Evolutionary conservation across 2,113 vertebrate species (phyloP), one percentile per base, ranked within the genome.

Genomic region (Mustela nigripes): DNA sequence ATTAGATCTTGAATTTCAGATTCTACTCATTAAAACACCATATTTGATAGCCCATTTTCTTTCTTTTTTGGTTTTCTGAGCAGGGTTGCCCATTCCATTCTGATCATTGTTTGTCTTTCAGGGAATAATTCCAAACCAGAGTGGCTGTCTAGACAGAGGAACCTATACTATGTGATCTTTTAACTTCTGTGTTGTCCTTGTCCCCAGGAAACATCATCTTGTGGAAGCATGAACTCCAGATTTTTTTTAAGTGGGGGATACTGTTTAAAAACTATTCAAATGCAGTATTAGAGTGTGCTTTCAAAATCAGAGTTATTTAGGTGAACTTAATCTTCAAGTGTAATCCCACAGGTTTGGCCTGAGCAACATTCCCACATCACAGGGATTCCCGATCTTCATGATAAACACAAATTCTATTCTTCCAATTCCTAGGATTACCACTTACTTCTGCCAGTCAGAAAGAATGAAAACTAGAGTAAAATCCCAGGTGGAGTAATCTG

Each of bases 251-350:
- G 15, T 69, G 53, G 42, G 33, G 4, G 53, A 82, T 82, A 62
- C 14, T 80, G 85, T 22, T 48, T 92, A 6, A 94, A 74, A 79
- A 24, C 15, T 36, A 56, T 81, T 90, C 39, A 50, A 81, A 60
- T 86, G 11, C 7, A 56, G 42, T 60, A 53, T 45, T 28, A 88
- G 69, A 5, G 11, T 65, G 60, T 81, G 11, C 50, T 71, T 92
- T 95, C 24, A 78, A 93, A 93, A 94, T 45, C 22, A 45, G 39
- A 22, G 26, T 82, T 84, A 71, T 87, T 94, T 93, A n/a, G 11
- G 73, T 81, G 2, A 79, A 86, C 12, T 78, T 93, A 83, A 96
- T 60, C 1, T 79, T 94, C 83, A 87, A 89, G 89, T 69, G n/a
- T 36, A 92, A 92, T 85, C 42, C 39, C 31, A 58, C 45, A 33